Evolutionary conservation across 2,113 vertebrate genomes (phyloP), one percentile per base, ranked within the genome.

Genomic region (Ramphastos sulfuratus): DNA sequence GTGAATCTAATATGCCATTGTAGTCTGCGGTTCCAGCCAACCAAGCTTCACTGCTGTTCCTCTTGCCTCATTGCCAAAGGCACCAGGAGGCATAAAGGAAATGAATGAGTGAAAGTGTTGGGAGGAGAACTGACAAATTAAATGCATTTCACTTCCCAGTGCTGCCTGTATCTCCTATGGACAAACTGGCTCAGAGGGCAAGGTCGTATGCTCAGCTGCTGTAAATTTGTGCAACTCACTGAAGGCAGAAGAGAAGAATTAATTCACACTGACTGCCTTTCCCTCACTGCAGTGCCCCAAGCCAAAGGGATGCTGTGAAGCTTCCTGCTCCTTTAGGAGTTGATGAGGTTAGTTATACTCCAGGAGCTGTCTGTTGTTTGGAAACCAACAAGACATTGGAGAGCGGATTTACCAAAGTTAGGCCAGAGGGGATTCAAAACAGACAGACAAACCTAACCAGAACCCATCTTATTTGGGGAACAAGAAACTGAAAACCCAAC

Each of bases 231-330:
- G 33, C 17, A 33, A 87, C 46, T 74, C 48, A 80, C 71, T 85
- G 72, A 78, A 94, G 56, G 65, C 52, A 91, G 54, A 85, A 10
- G 19, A 72, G 27, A 52, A 86, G 31, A 92, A 89, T 55, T 92
- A 79, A 94, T 92, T 91, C 80, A 80, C 74, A 82, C 42, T 67
- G 44, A 16, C 64, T 77, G 75, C 5, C 16, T 79, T 87, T 76
- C 21, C 61, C 61, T 82, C 54, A 74, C 48, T 52, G 61, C 33
- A 76, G 28, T 37, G 77, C 81, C 79, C 8, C 50, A 89, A 90
- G 71, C 59, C 37, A 65, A 89, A 89, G 28, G 59, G 82, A 92
- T 79, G 9, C 23, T 82, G 33, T 85, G 59, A 92, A 73, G 64
- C 66, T 85, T 76, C 48, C 27, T 58, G 39, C 16, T 67, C n/a